Evolutionary conservation across 2,888 invertebrate species (phyloP), one percentile per base, ranked within the genome.

Genomic region (Zhuqinia jingwanae): DNA sequence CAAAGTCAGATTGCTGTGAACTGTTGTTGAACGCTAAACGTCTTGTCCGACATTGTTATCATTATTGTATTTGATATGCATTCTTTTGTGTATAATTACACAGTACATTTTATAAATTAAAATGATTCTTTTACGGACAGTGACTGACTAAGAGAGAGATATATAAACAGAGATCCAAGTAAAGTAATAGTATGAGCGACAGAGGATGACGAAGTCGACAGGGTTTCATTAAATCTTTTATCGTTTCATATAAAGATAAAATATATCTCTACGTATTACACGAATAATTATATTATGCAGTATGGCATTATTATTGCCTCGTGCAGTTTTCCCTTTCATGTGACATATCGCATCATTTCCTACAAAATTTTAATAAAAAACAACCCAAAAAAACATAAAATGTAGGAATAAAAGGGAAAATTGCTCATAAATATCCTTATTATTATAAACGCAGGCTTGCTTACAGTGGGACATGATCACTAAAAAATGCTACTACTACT

Each of bases 401-500:
- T 8, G 36, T 3, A 6, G 5, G 8, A 36, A 42, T 60, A 68
- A 36, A 45, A 68, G 2, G 65, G 17, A 42, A 68, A 68, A 68
- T 45, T 68, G 42, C 65, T 42, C 65, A 68, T 68, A 68, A 68
- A 68, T 68, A 42, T 68, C 42, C 42, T 17, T 65, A 65, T 45
- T 50, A 73, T 50, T 50, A 73, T 50, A 50, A n/a, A n/a, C n/a
- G n/a, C n/a, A n/a, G n/a, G n/a, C n/a, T 50, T 73, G 47, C 2
- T 27, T 53, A 27, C 27, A 60, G n/a, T 60, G 27, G 25, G 27
- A 36, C 27, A 27, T 60, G 42, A 5, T 1, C 45, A 20, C 42
- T 65, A 27, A 27, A 15, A 60, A 15, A 17, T 42, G 2, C 15
- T 13, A 15, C n/a, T n/a, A n/a, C n/a, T n/a, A n/a, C n/a, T n/a